Conservation (phyloP, 2,888 invertebrate species). For the Melanostoma mellinum region DNA sequence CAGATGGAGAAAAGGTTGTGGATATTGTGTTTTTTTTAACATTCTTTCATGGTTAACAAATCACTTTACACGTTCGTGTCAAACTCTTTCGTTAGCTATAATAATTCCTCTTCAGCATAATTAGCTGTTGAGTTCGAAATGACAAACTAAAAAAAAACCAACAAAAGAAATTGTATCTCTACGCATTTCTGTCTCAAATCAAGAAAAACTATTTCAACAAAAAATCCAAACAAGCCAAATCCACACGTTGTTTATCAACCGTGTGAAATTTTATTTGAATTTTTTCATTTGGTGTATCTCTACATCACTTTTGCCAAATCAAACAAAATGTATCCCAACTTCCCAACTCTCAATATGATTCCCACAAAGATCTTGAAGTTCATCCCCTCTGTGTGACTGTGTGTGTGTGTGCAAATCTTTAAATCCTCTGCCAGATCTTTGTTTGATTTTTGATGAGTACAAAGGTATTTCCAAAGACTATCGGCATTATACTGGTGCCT, state of each 20-base stretch:
- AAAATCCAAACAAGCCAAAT: slow-evolving; percentile 10
- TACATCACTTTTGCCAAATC: slow-evolving; percentile 57
- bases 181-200: slow-evolving; percentile 26
- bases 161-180: slow-evolving; percentile 54
- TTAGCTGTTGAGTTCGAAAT: slow-evolving; percentile 65
- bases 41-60: slow-evolving; percentile 24
- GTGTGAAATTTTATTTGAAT: slow-evolving; percentile 59
- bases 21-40: background rate
- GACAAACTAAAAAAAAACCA: slow-evolving; percentile 45
- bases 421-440: slow-evolving; percentile 16
- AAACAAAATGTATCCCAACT: slow-evolving; percentile 27
- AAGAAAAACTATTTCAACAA: slow-evolving; percentile 34
- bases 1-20: background rate
- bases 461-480: slow-evolving; percentile 51
- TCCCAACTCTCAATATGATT: slow-evolving; percentile 18
- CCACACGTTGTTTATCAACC: slow-evolving; percentile 30
- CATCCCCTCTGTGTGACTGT: background rate
- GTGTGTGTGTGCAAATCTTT: background rate
- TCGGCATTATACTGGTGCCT: slow-evolving; percentile 35
- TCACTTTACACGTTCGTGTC: slow-evolving; percentile 59
- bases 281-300: background rate
- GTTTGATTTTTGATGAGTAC: slow-evolving; percentile 38
- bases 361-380: slow-evolving; percentile 46
- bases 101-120: slow-evolving; percentile 49
- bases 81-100: slow-evolving; percentile 30